These are phyloP conservation scores for Channa striata DNA, from an alignment of 2,797 vertebrate genomes.

Conservation along the genomic window DNA sequence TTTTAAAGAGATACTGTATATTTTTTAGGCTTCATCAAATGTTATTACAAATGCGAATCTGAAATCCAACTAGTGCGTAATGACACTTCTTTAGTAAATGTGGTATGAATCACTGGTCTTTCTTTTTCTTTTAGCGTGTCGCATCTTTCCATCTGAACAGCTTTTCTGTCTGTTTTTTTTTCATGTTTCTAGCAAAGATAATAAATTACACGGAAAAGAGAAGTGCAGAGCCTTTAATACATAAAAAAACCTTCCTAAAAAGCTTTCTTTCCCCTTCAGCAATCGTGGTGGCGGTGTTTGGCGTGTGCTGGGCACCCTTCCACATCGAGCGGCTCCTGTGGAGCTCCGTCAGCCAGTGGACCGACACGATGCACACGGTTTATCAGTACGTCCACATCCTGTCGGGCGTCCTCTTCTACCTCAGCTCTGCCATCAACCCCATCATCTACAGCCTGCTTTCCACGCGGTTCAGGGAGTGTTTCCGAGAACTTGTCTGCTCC, in stretches of 20 bases:
- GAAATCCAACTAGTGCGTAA: too few relatives aligned
- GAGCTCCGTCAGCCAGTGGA: conserved; percentile 87
- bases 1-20: too few relatives aligned
- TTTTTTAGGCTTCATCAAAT: too few relatives aligned
- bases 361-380: conserved; percentile 84
- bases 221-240: background rate
- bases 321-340: conserved; percentile 86
- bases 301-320: conserved; percentile 88
- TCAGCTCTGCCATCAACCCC: conserved; percentile 86
- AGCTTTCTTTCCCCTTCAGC: conserved; percentile 66
- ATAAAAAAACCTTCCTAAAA: background rate
- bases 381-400: conserved; percentile 87
- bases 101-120: too few relatives aligned
- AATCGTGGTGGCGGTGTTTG: conserved; percentile 86
- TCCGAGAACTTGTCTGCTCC: conserved; percentile 82
- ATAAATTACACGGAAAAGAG: background rate
- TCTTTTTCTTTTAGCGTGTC: background rate
- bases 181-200: background rate
- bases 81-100: too few relatives aligned
- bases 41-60: too few relatives aligned
- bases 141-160: background rate
- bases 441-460: conserved; percentile 88
- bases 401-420: conserved; percentile 87
- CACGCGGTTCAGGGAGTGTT: conserved; percentile 85
- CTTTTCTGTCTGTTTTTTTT: background rate